A percentile compares a stretch with the other conserved stretches of the same genome.
Conservation (phyloP, 2,888 invertebrate genomes). For the Germaria angustata region DNA sequence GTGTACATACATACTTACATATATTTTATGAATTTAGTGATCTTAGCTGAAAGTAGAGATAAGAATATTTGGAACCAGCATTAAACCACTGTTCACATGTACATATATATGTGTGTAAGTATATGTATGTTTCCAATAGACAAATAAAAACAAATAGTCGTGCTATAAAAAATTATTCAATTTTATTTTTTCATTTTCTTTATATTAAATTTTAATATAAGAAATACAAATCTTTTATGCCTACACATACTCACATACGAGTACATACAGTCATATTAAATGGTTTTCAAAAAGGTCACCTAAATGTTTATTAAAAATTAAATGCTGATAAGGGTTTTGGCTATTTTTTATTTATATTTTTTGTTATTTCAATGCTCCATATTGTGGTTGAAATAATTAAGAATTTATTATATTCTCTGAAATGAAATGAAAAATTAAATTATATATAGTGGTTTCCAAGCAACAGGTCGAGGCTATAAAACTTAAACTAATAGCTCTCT, state of each 20-base stretch:
- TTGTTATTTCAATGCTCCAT: conserved; percentile 29
- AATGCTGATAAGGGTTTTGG: conserved; percentile 48
- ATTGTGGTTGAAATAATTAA: conserved; percentile 42
- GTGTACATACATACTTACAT: neutral
- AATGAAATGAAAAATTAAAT: neutral
- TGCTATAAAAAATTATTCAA: too few relatives aligned
- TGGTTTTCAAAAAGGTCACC: conserved; percentile 56
- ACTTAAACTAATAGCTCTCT: too few relatives aligned
- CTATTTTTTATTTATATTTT: neutral
- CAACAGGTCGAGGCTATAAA: too few relatives aligned
- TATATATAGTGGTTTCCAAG: neutral
- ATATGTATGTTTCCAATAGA: neutral
- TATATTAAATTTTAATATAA: conserved; percentile 17
- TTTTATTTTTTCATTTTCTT: conserved; percentile 8
- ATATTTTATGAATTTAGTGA: conserved; percentile 22
- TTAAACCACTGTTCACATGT: neutral
- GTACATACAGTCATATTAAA: too few relatives aligned
- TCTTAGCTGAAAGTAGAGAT: conserved; percentile 41
- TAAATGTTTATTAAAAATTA: conserved; percentile 50
- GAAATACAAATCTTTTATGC: conserved; percentile 1
- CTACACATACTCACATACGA: too few relatives aligned
- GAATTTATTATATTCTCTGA: neutral
- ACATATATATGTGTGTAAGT: neutral
- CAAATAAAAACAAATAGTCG: neutral
- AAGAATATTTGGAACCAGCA: conserved; percentile 15